Evolutionary conservation across 2,797 vertebrate species (phyloP).

Genomic region (Microctenopoma steveboyesi): DNA sequence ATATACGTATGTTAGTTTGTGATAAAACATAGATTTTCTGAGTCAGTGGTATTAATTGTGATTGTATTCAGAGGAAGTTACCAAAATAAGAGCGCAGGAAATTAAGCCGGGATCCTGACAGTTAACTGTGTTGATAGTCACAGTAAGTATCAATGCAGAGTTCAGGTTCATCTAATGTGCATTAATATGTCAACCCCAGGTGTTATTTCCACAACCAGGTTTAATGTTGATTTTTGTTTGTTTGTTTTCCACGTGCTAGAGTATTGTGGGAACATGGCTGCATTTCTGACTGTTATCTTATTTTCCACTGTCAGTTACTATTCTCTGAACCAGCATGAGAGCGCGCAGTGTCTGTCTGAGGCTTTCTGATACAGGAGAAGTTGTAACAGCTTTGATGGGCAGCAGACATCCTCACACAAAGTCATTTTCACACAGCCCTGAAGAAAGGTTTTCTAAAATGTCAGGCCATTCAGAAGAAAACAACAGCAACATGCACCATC

Average conservation of each 20-base stretch:
- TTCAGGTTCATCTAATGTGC: too few relatives aligned
- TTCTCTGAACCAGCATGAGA: constrained; percentile 9
- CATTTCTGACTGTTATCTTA: background rate
- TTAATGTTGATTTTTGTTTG: background rate
- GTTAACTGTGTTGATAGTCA: too few relatives aligned
- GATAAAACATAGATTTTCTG: too few relatives aligned
- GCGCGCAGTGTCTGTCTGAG: background rate
- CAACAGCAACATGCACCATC: constrained; percentile 42
- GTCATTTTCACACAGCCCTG: constrained; percentile 40
- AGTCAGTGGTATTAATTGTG: too few relatives aligned
- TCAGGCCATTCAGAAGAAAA: constrained; percentile 47
- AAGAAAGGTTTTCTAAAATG: constrained; percentile 52
- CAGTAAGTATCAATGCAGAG: too few relatives aligned
- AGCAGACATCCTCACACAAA: constrained; percentile 29
- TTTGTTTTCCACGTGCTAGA: background rate
- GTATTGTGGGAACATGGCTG: background rate
- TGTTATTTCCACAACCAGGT: too few relatives aligned
- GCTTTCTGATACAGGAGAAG: constrained; percentile 11
- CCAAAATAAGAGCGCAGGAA: too few relatives aligned
- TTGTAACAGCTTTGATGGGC: constrained; percentile 41
- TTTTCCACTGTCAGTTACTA: constrained; percentile 10
- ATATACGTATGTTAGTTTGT: too few relatives aligned
- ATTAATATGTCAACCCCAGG: too few relatives aligned
- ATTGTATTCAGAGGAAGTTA: too few relatives aligned
- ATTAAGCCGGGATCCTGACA: too few relatives aligned